A percentile compares a stretch with the other conserved stretches of the same genome.
Evolutionary conservation across 2,797 vertebrate species (phyloP).

Genomic region (Eospalax fontanierii): DNA sequence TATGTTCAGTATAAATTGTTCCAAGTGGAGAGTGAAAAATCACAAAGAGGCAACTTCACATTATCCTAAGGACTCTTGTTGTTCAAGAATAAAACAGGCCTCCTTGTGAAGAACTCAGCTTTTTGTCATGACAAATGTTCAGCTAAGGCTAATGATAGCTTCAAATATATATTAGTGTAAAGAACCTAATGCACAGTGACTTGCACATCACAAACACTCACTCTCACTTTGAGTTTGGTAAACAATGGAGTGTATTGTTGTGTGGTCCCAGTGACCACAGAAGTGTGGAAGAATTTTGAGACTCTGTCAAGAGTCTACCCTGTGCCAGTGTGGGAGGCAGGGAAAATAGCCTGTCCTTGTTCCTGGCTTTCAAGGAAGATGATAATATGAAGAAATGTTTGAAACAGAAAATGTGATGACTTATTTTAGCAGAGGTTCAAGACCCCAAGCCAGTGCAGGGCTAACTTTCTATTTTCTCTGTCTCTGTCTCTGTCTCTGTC

Average conservation of each 20-base stretch:
- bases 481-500: too few species aligned
- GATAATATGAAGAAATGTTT: too few species aligned
- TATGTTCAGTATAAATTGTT: slow-evolving; percentile 29
- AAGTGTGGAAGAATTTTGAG: too few species aligned
- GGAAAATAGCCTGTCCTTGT: too few species aligned
- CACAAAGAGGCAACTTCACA: not conserved
- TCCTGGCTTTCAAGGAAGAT: not conserved
- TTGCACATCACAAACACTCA: not conserved
- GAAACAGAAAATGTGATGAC: not conserved
- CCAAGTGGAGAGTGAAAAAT: not conserved
- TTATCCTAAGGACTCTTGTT: not conserved
- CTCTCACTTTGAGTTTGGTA: not conserved
- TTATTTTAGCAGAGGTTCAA: not conserved
- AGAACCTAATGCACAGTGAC: not conserved
- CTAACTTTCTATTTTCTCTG: too few species aligned
- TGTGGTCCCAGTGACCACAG: too few species aligned
- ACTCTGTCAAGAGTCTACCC: too few species aligned
- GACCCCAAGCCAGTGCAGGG: too few species aligned
- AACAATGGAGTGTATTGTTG: too few species aligned
- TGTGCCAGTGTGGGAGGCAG: too few species aligned
- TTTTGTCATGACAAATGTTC: not conserved
- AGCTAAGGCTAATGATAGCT: not conserved
- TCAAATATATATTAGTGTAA: not conserved
- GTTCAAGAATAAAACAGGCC: slow-evolving; percentile 28
- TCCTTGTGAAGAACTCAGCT: slow-evolving; percentile 19